A percentile compares a stretch with the other conserved stretches of the same genome.
Evolutionary conservation across 2,888 invertebrate species (phyloP).

Genomic region (Synergus laeviventris): DNA sequence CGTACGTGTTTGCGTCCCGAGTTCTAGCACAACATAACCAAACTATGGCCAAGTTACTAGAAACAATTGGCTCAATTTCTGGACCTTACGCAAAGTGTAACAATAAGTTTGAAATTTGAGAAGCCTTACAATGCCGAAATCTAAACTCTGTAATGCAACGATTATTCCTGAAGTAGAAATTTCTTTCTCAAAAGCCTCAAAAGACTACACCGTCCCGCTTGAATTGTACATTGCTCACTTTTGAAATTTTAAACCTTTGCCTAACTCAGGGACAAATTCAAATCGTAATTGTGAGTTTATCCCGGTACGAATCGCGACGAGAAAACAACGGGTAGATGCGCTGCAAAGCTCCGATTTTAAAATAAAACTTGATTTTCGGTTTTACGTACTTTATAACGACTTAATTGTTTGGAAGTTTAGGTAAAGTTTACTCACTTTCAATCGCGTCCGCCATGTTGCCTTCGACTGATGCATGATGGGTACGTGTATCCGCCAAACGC

Average conservation of each 20-base stretch:
- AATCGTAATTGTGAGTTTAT: constrained; percentile 55
- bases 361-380: constrained; percentile 44
- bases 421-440: constrained; percentile 84
- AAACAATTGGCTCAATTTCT: constrained; percentile 49
- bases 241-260: constrained; percentile 74
- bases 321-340: constrained; percentile 39
- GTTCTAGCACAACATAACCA: constrained; percentile 67
- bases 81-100: background rate
- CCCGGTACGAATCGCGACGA: background rate
- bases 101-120: background rate
- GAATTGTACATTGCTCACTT: constrained; percentile 73
- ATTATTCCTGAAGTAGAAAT: constrained; percentile 50
- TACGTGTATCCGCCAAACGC: constrained; percentile 11
- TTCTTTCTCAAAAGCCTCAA: constrained; percentile 49
- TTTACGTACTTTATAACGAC: constrained; percentile 50
- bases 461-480: constrained; percentile 45
- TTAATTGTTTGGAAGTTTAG: constrained; percentile 68
- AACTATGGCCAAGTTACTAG: constrained; percentile 58
- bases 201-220: constrained; percentile 68
- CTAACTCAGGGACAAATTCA: constrained; percentile 60
- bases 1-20: constrained; percentile 45
- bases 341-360: constrained; percentile 48
- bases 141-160: background rate
- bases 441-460: constrained; percentile 89
- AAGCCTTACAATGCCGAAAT: background rate